Conservation (phyloP, 2,888 invertebrate genomes). For the Caenorhabditis japonica region DNA sequence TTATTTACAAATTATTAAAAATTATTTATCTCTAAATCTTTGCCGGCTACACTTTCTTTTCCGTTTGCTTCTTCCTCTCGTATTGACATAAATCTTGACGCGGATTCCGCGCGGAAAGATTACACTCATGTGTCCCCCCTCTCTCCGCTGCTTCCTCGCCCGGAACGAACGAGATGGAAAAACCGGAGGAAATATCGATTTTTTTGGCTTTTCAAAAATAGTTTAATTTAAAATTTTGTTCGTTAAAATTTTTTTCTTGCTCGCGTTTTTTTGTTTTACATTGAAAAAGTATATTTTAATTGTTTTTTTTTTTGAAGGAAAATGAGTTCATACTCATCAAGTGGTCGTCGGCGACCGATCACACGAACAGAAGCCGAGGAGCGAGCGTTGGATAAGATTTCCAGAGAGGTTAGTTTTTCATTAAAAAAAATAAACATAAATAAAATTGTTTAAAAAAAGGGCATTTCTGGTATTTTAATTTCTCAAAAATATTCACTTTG, state of each 20-base stretch:
- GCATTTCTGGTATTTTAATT: too few species aligned
- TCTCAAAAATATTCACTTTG: too few species aligned
- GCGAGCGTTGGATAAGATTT: slow-evolving; percentile 95
- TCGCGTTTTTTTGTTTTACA: background rate
- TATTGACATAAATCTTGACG: slow-evolving; percentile 50
- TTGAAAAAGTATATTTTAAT: background rate
- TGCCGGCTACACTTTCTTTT: background rate
- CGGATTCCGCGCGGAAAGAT: slow-evolving; percentile 49
- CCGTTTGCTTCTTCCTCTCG: slow-evolving; percentile 14
- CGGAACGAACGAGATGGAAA: too few species aligned
- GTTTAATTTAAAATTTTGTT: too few species aligned
- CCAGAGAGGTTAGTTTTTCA: slow-evolving; percentile 89
- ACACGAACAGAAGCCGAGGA: slow-evolving; percentile 93
- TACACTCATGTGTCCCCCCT: slow-evolving; percentile 20
- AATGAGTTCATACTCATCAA: slow-evolving; percentile 57
- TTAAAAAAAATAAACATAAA: background rate
- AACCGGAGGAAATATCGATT: slow-evolving; percentile 21
- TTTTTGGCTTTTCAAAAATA: background rate
- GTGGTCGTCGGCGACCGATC: slow-evolving; percentile 82
- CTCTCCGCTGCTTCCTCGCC: slow-evolving; percentile 15
- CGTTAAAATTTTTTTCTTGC: slow-evolving; percentile 1
- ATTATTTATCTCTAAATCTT: background rate
- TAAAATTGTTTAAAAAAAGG: slow-evolving; percentile 4
- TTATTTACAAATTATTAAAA: background rate
- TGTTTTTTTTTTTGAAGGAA: slow-evolving; percentile 3